Base-by-base conservation (phyloP, 64 coral and sea anemone species). In the Actinia equina region DNA sequence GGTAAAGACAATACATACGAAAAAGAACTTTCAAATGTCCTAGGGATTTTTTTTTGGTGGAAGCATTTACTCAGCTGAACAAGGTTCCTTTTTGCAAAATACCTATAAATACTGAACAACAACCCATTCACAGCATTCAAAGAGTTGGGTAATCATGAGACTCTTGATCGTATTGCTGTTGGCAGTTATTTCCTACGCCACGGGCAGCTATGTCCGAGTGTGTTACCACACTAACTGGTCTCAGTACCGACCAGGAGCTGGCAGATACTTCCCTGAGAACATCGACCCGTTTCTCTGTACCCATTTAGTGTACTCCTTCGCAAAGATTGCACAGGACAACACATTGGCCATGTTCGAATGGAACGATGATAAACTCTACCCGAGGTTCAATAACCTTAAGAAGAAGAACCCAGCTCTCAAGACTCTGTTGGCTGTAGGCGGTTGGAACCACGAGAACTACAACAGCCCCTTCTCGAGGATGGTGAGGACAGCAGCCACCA, bases 291-390 rank as follows among this genome's bases (percentile, higher is more conserved):
- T 27, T 44, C 88, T 90, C 7, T 90, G 88, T 58, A 90, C 88
- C 16, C 88, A 90, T 52, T n/a, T 90, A 20, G 46, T 91, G 9
- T 91, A 86, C 44, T 79, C 82, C 27, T 91, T 91, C 62, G 82
- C 89, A 15, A 91, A 90, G 63, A 84, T 84, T 44, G 26, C 9
- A 11, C 37, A 54, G 7, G 80, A 64, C 59, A 84, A 90, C 80
- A 92, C 46, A 78, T 51, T 90, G 62, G 81, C 91, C 13, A 88
- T 84, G 86, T 88, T 79, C 69, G 91, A 92, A 37, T 92, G 91
- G 91, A 92, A 92, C 61, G 91, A 92, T 76, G 91, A 92, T 63
- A 92, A 92, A 44, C 22, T 92, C n/a, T 92, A 92, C 80, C 64
- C 85, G 11, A 84, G 82, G 19, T 87, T 92, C 16, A 92, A 92